Percentiles rank a stretch among this genome's conserved stretches.
phyloP scores from a whole-genome alignment of 1,140 invertebrate species.

The Zaprionus camerounensis region DNA sequence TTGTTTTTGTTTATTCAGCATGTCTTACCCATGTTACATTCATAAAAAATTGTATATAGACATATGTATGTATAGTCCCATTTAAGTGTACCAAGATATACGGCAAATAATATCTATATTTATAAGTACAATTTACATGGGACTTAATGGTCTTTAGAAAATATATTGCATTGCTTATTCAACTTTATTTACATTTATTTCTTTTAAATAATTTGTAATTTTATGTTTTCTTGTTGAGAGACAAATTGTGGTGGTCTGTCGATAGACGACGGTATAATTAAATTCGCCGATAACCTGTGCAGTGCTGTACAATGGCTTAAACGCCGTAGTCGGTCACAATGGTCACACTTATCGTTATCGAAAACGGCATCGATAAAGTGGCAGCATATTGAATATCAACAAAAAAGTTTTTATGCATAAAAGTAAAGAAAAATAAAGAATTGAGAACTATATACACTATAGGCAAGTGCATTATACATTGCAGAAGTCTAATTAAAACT shows the following conservation, averaged over 20 bases:
- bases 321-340: constrained; percentile 20
- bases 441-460: not conserved
- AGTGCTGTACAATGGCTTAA: not conserved
- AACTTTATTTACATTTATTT: constrained; percentile 27
- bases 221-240: constrained; percentile 48
- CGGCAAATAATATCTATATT: not conserved
- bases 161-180: not conserved
- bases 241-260: constrained; percentile 38
- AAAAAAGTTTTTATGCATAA: constrained; percentile 9
- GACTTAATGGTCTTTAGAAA: not conserved
- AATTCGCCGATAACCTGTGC: not conserved
- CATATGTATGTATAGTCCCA: constrained; percentile 33
- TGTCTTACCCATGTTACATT: constrained; percentile 42
- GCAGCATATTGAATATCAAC: constrained; percentile 21
- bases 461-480: not conserved
- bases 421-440: not conserved
- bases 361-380: constrained; percentile 3
- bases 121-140: not conserved
- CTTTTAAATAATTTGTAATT: constrained; percentile 38
- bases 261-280: constrained; percentile 19
- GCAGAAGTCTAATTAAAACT: not conserved
- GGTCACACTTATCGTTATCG: not conserved
- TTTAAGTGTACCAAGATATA: constrained; percentile 4
- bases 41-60: constrained; percentile 23
- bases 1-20: not conserved